Conservation (phyloP, 2,113 vertebrate genomes). For the Menidia beryllina region DNA sequence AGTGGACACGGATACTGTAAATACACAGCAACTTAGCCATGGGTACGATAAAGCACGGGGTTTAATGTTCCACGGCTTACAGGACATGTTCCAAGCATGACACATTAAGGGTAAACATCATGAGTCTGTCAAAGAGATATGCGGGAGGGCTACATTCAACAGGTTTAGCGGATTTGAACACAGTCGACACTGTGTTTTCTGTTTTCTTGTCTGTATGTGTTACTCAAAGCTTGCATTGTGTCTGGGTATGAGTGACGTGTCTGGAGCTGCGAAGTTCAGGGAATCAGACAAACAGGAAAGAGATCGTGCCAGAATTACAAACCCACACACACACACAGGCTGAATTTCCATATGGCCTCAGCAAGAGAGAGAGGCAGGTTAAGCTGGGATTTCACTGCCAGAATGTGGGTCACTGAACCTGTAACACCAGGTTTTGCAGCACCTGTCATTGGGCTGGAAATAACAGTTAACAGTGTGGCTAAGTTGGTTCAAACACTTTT, state of each 20-base stretch:
- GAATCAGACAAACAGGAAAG: conserved; percentile 6
- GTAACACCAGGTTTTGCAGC: conserved; percentile 24
- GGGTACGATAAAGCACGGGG: conserved; percentile 20
- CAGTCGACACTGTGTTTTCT: not conserved
- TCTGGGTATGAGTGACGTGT: conserved; percentile 2
- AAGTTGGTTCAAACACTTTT: conserved; percentile 21
- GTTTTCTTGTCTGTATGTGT: not conserved
- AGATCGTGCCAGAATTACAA: not conserved
- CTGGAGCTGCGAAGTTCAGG: not conserved
- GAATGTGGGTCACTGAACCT: conserved; percentile 50
- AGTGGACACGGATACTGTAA: not conserved
- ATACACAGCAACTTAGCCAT: not conserved
- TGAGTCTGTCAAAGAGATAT: conserved; percentile 7
- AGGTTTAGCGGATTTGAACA: not conserved
- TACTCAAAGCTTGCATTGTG: not conserved
- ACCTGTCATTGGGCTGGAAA: not conserved
- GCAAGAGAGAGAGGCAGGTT: conserved; percentile 23
- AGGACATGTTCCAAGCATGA: conserved; percentile 5
- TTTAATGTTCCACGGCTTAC: conserved; percentile 13
- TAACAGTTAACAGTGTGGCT: conserved; percentile 21
- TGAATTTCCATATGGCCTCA: conserved; percentile 2
- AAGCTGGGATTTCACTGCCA: conserved; percentile 51
- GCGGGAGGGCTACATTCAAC: conserved; percentile 11
- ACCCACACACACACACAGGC: conserved; percentile 5
- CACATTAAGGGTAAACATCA: conserved; percentile 3